phyloP scores from a whole-genome alignment of 2,113 vertebrate species.

The Canis aureus region DNA sequence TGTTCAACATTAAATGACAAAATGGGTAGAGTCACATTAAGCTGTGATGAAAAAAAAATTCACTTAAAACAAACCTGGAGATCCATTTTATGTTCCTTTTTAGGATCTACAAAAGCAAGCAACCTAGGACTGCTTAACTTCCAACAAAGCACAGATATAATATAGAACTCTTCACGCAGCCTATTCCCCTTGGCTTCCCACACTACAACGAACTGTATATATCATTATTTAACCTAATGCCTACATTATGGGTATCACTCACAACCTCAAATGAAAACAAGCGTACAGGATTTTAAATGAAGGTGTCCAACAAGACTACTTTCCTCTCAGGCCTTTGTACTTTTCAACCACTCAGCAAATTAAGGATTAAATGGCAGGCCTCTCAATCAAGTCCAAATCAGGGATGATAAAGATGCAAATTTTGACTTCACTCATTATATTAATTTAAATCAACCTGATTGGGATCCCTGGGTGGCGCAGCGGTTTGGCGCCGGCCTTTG shows the following conservation, averaged over 20 bases:
- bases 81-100: neutral
- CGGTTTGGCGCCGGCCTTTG: no score
- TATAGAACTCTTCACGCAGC: neutral
- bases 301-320: neutral
- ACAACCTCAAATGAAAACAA: conserved; percentile 23
- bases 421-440: neutral
- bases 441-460: neutral
- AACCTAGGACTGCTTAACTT: neutral
- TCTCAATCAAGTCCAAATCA: conserved; percentile 27
- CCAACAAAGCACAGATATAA: neutral
- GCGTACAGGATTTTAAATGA: neutral
- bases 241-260: neutral
- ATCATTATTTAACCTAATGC: neutral
- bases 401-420: neutral
- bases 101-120: neutral
- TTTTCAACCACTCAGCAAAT: neutral
- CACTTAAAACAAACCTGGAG: conserved; percentile 13
- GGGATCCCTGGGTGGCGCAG: no score
- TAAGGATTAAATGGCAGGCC: neutral
- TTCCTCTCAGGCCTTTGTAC: neutral
- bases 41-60: neutral
- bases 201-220: neutral
- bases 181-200: neutral
- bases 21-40: neutral
- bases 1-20: conserved; percentile 40